Evolutionary conservation across 2,113 vertebrate species (phyloP).

Genomic region (Phodopus roborovskii): DNA sequence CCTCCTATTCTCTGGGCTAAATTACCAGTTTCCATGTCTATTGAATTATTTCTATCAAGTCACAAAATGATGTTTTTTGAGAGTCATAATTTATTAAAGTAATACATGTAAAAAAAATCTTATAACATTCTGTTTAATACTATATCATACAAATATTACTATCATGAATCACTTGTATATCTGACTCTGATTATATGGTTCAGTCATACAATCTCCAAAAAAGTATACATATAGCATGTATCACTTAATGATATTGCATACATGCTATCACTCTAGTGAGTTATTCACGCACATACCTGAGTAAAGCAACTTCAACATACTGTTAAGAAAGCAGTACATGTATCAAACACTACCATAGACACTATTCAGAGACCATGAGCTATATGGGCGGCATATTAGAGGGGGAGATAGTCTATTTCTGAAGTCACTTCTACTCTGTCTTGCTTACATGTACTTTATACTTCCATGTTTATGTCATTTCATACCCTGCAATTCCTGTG

Average conservation of each 20-base stretch:
- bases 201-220: neutral
- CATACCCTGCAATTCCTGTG: neutral
- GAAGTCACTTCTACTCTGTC: neutral
- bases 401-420: neutral
- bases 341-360: too few species aligned
- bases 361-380: neutral
- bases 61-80: neutral
- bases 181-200: neutral
- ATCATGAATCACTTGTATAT: neutral
- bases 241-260: neutral
- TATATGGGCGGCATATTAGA: neutral
- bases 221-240: neutral
- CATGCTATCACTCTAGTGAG: neutral
- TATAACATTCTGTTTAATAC: neutral
- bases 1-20: neutral
- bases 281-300: neutral
- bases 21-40: neutral
- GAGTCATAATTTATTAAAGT: neutral
- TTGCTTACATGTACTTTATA: neutral
- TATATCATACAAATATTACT: neutral
- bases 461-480: neutral
- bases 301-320: neutral
- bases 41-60: neutral
- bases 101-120: neutral
- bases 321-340: neutral